Base-by-base conservation (phyloP, 1,140 invertebrate genomes). In the Frieseomelitta varia region DNA sequence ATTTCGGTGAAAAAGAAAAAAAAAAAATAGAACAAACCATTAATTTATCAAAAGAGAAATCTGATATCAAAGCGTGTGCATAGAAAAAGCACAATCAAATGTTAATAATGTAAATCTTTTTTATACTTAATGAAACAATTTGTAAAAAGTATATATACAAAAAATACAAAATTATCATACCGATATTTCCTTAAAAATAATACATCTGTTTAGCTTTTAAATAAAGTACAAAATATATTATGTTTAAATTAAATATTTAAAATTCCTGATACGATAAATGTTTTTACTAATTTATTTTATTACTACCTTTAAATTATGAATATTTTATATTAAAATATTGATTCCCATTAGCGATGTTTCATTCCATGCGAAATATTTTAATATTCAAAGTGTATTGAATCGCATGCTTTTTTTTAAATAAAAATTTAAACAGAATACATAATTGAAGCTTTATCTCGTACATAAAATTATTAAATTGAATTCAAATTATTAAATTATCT, bases 71-170 rank as follows among this genome's bases (percentile, higher is more conserved):
- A 63, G 63, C 63, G 12, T 78, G 61, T 67, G 76, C 47, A 14
- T 67, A 55, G 51, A 53, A 24, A 67, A 78, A 78, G 76, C 76
- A 68, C 76, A 24, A 27, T 78, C 19, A 53, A 55, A 63, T 67
- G 63, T 61, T 78, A 34, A 53, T 55, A 51, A 24, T 67, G 34
- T 55, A 30, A 78, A 14, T 51, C 1, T 15, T 53, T 39, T 67
- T 14, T 53, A 27, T 47, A 39, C 24, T 53, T 39, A 17, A 10
- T 27, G 14, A 63, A 63, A 63, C 14, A 63, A 4, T 65, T 17
- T 27, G 27, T 30, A n/a, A 65, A 27, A n/a, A 51, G 34, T 63
- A 61, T 12, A 61, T n/a, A 76, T 39, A 47, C 39, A 61, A 21
- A 63, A 76, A 47, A 24, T n/a, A 6, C 34, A 34, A 63, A 76